Conservation (phyloP, 30 jellyfish, hydroid and myxozoan species). For the Rhopilema esculentum region DNA sequence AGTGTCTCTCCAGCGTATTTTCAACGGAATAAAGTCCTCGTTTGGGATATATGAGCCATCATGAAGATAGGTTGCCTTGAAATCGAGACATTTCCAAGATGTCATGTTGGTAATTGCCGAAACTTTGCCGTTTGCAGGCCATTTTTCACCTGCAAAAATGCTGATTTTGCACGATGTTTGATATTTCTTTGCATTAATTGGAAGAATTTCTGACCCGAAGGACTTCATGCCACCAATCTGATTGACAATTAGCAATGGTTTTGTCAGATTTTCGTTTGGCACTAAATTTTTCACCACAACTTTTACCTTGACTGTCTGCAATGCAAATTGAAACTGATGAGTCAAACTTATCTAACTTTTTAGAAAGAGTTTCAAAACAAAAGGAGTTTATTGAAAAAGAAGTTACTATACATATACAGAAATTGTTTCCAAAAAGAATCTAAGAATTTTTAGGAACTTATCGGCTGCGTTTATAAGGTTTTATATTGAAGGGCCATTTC, state of each 20-base stretch:
- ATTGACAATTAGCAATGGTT: background rate
- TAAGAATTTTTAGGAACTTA: too few relatives aligned
- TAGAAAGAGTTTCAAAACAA: too few relatives aligned
- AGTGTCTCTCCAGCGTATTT: background rate
- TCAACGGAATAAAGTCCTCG: slow-evolving; percentile 52
- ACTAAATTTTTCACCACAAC: slow-evolving; percentile 13
- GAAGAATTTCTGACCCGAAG: slow-evolving; percentile 26
- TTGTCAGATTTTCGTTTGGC: slow-evolving; percentile 5
- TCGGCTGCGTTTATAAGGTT: too few relatives aligned
- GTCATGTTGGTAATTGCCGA: background rate
- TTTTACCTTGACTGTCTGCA: slow-evolving; percentile 28
- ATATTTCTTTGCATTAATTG: slow-evolving; percentile 5
- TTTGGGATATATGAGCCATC: slow-evolving; percentile 64
- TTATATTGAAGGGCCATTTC: too few relatives aligned
- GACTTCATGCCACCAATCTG: slow-evolving; percentile 31
- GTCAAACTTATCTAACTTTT: too few relatives aligned
- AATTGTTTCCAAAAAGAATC: too few relatives aligned
- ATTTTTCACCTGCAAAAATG: background rate
- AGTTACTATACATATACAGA: too few relatives aligned
- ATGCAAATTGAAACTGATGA: background rate
- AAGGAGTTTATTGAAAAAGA: too few relatives aligned
- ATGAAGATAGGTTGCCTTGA: slow-evolving; percentile 64
- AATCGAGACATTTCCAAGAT: slow-evolving; percentile 26
- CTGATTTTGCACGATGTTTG: slow-evolving; percentile 6
- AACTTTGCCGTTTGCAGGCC: slow-evolving; percentile 66